phyloP scores from a whole-genome alignment of 64 coral and sea anemone genomes.

The Trachythela sp. region DNA sequence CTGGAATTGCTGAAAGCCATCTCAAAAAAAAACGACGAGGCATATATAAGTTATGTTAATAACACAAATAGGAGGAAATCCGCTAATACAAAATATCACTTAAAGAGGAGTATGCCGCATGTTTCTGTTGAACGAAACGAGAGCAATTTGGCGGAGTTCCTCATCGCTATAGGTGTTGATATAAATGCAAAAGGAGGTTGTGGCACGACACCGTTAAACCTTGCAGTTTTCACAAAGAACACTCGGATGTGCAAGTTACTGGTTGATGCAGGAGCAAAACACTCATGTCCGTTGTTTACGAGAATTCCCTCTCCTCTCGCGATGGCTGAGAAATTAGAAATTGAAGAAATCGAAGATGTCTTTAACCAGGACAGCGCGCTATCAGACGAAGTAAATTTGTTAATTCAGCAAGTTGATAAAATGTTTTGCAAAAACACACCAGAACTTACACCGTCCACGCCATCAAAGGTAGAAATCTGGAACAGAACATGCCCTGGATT shows the following conservation, averaged over 20 bases:
- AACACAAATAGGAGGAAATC: not conserved
- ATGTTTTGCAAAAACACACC: not conserved
- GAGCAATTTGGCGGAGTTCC: not conserved
- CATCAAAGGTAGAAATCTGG: not conserved
- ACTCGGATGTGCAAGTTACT: not conserved
- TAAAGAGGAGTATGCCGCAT: not conserved
- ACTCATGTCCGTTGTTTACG: not conserved
- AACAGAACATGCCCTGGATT: not conserved
- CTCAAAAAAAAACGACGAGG: not conserved
- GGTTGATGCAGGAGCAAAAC: not conserved
- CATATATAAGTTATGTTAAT: not conserved
- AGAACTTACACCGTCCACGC: not conserved
- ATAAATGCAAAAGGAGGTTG: slow-evolving; percentile 19
- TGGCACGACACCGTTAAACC: slow-evolving; percentile 7
- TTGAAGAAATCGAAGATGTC: not conserved
- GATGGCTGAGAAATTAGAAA: not conserved
- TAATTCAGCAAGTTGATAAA: not conserved
- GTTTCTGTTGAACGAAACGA: slow-evolving; percentile 24
- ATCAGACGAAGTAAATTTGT: not conserved
- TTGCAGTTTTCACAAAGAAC: slow-evolving; percentile 22
- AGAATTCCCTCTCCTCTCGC: not conserved
- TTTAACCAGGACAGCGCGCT: not conserved
- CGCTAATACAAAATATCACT: not conserved
- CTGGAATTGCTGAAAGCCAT: not conserved
- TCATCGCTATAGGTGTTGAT: slow-evolving; percentile 11